Evolutionary conservation across 1,140 invertebrate species (phyloP), one percentile per base, ranked within the genome.

Genomic region (Ceratina australensis): DNA sequence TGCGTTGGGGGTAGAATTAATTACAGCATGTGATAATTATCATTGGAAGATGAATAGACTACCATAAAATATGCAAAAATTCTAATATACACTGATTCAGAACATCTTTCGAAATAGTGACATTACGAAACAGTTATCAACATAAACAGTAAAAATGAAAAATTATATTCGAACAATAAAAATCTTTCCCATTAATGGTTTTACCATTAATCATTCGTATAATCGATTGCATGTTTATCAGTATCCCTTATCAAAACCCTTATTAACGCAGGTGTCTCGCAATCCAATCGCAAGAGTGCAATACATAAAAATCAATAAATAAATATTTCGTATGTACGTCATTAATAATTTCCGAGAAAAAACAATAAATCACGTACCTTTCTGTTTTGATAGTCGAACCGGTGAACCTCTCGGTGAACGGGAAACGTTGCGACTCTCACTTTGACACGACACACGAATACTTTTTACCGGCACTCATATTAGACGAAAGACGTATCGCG

Each of bases 361-460:
- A 3, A 22, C 20, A 42, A 50, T 42, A 3, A 3, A 15, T 28
- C 42, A 52, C 65, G 59, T 63, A 77, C 74, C 57, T 47, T 4
- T 71, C 13, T n/a, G 28, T 61, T 52, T 26, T 16, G 67, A 61
- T 26, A 18, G 24, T 12, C 8, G 16, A 20, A 60, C 74, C 74
- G 74, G 74, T 61, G 66, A 2, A 59, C 2, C 20, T 42, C 33
- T 42, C 50, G 7, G 26, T 15, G 15, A n/a, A 18, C 13, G 54
- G 54, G 28, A 24, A 59, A 24, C 52, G 33, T 47, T 65, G 15
- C 18, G 64, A 52, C 28, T 50, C 57, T 83, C 82, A 83, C 61
- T 71, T 56, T 16, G 42, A 47, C 69, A 72, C 82, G 68, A 66
- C 65, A 59, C 71, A 60, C 71, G 13, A 63, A 52, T 50, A 75